phyloP scores from a whole-genome alignment of 2,888 invertebrate species.

The Cinara cedri region DNA sequence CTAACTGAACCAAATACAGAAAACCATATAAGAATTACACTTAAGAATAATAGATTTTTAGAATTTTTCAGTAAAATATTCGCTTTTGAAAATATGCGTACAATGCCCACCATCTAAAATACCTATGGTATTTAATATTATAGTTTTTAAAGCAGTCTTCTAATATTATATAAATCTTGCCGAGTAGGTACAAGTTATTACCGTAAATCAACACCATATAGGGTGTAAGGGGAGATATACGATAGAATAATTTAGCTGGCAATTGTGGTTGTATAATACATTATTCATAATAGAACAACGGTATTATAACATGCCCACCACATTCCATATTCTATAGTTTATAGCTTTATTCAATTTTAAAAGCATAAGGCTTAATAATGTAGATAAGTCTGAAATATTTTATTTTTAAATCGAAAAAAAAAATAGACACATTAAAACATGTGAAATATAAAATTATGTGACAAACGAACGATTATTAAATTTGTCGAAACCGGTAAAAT shows the following conservation, averaged over 20 bases:
- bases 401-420: slow-evolving; percentile 15
- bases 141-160: background rate
- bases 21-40: too few relatives aligned
- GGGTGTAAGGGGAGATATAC: background rate
- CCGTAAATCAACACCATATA: slow-evolving; percentile 38
- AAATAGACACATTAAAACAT: background rate
- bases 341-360: slow-evolving; percentile 37
- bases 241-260: slow-evolving; percentile 44
- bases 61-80: background rate
- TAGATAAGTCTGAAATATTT: background rate
- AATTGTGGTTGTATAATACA: slow-evolving; percentile 36
- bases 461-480: too few relatives aligned
- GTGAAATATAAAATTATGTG: background rate
- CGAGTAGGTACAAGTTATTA: slow-evolving; percentile 28
- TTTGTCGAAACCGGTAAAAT: too few relatives aligned
- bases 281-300: slow-evolving; percentile 43
- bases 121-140: too few relatives aligned
- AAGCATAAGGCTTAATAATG: background rate
- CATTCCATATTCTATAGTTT: slow-evolving; percentile 17
- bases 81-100: background rate
- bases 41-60: too few relatives aligned
- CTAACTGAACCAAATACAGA: too few relatives aligned
- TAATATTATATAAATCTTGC: background rate
- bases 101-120: background rate
- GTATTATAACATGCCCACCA: slow-evolving; percentile 31